Base-by-base conservation (phyloP, 2,797 vertebrate genomes). In the Simalia tracyae region DNA sequence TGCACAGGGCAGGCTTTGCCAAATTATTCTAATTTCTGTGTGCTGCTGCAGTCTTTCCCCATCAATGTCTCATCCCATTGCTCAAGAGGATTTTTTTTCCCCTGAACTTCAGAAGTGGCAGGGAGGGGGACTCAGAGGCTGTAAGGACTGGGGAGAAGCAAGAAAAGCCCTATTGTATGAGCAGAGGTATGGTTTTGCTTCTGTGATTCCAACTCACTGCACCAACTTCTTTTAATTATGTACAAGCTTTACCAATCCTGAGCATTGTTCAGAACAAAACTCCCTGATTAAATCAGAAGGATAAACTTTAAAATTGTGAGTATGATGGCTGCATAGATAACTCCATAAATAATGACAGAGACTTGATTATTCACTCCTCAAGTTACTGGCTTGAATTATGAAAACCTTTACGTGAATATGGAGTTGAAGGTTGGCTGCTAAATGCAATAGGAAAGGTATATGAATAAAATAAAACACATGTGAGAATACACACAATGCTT, bases 171-270 rank as follows among this genome's bases (percentile, higher is more conserved):
- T 76, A 61, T 24, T n/a, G 24, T 81, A 59, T 14, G 36, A 84
- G 12, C 31, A 84, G 14, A 15, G 22, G 6, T 89, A 56, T 36
- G 31, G 9, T 84, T 36, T 60, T 26, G 42, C 72, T 84, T 81
- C 28, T 84, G 31, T 90, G 22, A 68, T 59, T 54, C 46, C 76
- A 84, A 42, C 56, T 28, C 42, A 19, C 7, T 56, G 46, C 31
- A 59, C 57, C n/a, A 68, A n/a, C 9, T 90, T 94, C 92, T 88
- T 68, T 92, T 89, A 63, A 92, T 59, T 8, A 95, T 72, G 95
- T 95, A 63, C 0, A 26, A 56, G 92, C 60, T 87, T 87, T 56
- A 91, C 87, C 26, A 57, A 50, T 15, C 26, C 10, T 72, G 19
- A 31, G 26, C 4, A 72, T 7, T 36, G 61, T 56, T 61, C 72